These are phyloP conservation scores for Halcyon leucocephala DNA, from an alignment of 2,797 vertebrate genomes.

Conservation along the genomic window DNA sequence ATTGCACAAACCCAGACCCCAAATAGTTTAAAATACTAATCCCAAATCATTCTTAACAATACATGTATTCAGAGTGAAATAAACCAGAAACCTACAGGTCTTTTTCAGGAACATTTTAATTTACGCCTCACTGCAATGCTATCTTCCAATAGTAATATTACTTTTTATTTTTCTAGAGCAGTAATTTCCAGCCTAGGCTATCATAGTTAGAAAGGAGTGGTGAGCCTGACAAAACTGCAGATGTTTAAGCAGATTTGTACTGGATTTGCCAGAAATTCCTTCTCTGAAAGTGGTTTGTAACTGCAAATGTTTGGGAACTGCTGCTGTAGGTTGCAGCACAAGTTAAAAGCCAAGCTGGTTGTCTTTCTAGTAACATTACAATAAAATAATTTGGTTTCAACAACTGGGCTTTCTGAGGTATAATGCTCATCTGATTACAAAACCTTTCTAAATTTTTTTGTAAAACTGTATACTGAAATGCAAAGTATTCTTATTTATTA, in stretches of 20 bases:
- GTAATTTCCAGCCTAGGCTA: background rate
- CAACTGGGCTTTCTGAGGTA: background rate
- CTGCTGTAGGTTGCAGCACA: background rate
- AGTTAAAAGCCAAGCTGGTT: background rate
- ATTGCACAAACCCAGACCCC: background rate
- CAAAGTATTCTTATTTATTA: background rate
- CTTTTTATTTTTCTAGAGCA: background rate
- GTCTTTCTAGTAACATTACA: background rate
- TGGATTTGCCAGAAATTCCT: background rate
- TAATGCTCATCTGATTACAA: background rate
- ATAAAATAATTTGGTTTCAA: background rate
- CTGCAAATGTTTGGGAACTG: background rate
- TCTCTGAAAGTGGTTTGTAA: background rate
- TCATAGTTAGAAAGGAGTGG: background rate
- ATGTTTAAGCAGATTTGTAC: background rate
- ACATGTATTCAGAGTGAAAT: background rate
- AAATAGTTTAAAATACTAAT: background rate
- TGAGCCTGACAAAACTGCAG: background rate
- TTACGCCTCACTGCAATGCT: background rate
- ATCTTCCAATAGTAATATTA: background rate
- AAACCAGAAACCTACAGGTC: background rate
- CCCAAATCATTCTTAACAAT: background rate
- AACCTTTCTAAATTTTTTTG: background rate
- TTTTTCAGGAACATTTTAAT: background rate
- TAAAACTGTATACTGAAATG: background rate